These are phyloP conservation scores for Condylostylus longicornis DNA, from an alignment of 1,140 invertebrate genomes.

Conservation along the genomic window DNA sequence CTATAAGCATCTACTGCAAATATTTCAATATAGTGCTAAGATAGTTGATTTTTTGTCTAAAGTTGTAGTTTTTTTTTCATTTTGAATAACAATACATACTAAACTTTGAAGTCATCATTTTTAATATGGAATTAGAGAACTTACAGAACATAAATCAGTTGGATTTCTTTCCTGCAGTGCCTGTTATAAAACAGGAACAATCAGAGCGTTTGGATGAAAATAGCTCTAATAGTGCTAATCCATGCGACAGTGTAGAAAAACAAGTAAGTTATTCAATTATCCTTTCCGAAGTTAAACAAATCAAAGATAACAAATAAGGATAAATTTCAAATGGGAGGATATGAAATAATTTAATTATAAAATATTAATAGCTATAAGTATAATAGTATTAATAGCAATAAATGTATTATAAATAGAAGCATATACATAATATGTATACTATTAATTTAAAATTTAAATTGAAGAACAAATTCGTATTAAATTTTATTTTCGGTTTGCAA, in stretches of 20 bases:
- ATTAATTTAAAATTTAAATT: no score
- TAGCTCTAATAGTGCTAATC: conserved; percentile 23
- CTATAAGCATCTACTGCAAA: no score
- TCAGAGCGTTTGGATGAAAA: conserved; percentile 22
- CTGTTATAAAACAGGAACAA: conserved; percentile 28
- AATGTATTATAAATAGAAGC: no score
- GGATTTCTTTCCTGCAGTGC: conserved; percentile 26
- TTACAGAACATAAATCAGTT: conserved; percentile 25
- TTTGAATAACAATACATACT: no score
- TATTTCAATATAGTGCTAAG: no score
- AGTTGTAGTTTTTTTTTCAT: no score
- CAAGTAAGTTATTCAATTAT: conserved; percentile 21
- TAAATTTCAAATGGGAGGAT: conserved; percentile 8
- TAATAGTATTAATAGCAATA: no score
- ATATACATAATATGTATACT: no score
- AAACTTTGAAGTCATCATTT: no score
- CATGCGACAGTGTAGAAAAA: conserved; percentile 30
- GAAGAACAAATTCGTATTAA: no score
- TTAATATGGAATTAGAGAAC: conserved; percentile 29
- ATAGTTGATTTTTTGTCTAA: no score
- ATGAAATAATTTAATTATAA: not conserved
- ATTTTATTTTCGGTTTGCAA: no score
- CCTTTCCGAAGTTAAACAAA: conserved; percentile 13
- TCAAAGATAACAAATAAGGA: conserved; percentile 9
- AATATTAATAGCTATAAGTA: not conserved